Conservation (phyloP, 2,888 invertebrate species). For the Mystacides longicornis region DNA sequence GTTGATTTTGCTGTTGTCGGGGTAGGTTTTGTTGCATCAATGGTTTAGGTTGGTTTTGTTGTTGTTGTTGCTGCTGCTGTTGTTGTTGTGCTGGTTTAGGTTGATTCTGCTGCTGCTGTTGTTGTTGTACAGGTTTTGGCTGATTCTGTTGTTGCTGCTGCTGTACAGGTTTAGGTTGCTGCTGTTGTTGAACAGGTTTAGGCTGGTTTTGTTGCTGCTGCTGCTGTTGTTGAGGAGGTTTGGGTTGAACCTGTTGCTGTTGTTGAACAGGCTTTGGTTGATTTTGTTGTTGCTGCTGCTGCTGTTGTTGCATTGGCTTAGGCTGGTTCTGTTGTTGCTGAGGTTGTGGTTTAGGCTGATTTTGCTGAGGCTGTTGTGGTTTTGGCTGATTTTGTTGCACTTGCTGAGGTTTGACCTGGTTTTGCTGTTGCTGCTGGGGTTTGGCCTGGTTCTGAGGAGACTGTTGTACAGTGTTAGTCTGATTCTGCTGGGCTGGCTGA, state of each 20-base stretch:
- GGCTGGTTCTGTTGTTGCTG: background rate
- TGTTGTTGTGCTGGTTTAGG: background rate
- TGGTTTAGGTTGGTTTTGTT: slow-evolving; percentile 3
- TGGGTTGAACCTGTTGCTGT: slow-evolving; percentile 4
- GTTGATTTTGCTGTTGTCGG: slow-evolving; percentile 8
- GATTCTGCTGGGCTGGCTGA: slow-evolving; percentile 1
- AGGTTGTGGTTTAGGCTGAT: background rate
- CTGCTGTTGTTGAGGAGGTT: background rate
- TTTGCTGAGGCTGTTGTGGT: background rate
- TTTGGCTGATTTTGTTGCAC: background rate
- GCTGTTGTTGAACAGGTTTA: background rate
- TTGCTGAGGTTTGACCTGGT: background rate
- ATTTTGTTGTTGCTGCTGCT: no score
- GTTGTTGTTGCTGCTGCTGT: slow-evolving; percentile 6
- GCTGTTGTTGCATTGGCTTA: background rate
- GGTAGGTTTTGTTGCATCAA: slow-evolving; percentile 6
- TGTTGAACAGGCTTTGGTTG: slow-evolving; percentile 1
- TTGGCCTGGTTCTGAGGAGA: background rate
- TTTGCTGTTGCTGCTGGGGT: slow-evolving; percentile 1
- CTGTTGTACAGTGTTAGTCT: background rate
- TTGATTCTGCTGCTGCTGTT: slow-evolving; percentile 1
- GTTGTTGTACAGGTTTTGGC: background rate
- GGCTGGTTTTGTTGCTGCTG: background rate
- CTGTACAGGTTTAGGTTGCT: background rate
- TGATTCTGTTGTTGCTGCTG: slow-evolving; percentile 6